phyloP scores from a whole-genome alignment of 2,888 invertebrate genomes.

The Apocheima hispidaria region DNA sequence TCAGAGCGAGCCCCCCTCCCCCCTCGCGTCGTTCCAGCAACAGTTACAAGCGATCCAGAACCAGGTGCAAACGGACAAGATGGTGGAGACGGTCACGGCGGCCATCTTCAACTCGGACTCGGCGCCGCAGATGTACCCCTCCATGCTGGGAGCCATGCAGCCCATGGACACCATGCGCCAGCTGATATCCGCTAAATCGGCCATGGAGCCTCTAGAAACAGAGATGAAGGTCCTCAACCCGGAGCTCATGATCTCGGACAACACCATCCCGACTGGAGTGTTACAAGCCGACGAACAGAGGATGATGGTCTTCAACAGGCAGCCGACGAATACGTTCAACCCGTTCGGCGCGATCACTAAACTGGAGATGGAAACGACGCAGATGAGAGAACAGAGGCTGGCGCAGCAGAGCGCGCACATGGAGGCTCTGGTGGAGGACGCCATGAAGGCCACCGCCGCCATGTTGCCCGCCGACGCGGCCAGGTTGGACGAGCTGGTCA shows the following conservation, averaged over 20 bases:
- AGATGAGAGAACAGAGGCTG: slow-evolving; percentile 66
- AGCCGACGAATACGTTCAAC: slow-evolving; percentile 66
- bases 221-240: slow-evolving; percentile 72
- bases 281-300: slow-evolving; percentile 58
- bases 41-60: slow-evolving; percentile 80
- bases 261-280: slow-evolving; percentile 53
- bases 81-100: slow-evolving; percentile 82
- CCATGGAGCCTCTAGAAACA: slow-evolving; percentile 56
- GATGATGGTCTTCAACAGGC: slow-evolving; percentile 64
- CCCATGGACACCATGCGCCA: slow-evolving; percentile 67
- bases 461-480: slow-evolving; percentile 76
- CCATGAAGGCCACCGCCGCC: slow-evolving; percentile 78
- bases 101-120: slow-evolving; percentile 81
- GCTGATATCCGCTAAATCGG: slow-evolving; percentile 65
- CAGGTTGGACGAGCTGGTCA: slow-evolving; percentile 87
- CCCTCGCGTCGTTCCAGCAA: slow-evolving; percentile 75
- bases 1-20: slow-evolving; percentile 70
- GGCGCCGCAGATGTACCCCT: slow-evolving; percentile 70
- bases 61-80: slow-evolving; percentile 83
- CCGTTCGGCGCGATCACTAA: slow-evolving; percentile 75
- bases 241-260: slow-evolving; percentile 68
- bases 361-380: slow-evolving; percentile 69
- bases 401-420: slow-evolving; percentile 79
- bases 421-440: slow-evolving; percentile 81
- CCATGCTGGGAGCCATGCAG: slow-evolving; percentile 59